A percentile compares a stretch with the other conserved stretches of the same genome.
Conservation (phyloP, 2,113 vertebrate species). For the Grammomys dolichurus region DNA sequence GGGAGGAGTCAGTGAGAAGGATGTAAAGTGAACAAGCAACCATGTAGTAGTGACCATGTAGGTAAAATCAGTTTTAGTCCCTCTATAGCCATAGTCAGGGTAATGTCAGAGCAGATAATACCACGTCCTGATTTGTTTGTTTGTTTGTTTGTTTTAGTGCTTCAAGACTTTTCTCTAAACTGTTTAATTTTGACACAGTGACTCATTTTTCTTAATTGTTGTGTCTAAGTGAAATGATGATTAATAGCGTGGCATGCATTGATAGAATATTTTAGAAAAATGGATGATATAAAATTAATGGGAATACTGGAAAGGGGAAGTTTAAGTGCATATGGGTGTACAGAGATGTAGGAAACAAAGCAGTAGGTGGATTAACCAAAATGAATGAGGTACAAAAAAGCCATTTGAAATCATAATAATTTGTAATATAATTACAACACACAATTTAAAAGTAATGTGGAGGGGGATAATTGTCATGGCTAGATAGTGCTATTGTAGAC, state of each 20-base stretch:
- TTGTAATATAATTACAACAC: not conserved
- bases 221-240: not conserved
- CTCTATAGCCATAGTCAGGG: not conserved
- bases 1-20: no score
- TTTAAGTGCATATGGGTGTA: not conserved
- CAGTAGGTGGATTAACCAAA: not conserved
- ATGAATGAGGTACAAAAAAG: not conserved
- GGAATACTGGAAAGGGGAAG: not conserved
- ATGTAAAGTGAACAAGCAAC: no score
- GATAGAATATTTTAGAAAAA: not conserved
- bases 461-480: not conserved
- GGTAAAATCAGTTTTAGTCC: constrained; percentile 9
- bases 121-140: not conserved
- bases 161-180: not conserved
- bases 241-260: not conserved
- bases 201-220: not conserved
- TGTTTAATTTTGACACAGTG: not conserved
- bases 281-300: not conserved
- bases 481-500: not conserved
- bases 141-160: no score
- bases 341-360: not conserved
- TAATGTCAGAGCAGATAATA: not conserved
- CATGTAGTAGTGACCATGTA: not conserved
- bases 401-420: not conserved
- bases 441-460: not conserved